Evolutionary conservation across 2,888 invertebrate genomes (phyloP), one percentile per base, ranked within the genome.

Genomic region (Cheilosia vulpina): DNA sequence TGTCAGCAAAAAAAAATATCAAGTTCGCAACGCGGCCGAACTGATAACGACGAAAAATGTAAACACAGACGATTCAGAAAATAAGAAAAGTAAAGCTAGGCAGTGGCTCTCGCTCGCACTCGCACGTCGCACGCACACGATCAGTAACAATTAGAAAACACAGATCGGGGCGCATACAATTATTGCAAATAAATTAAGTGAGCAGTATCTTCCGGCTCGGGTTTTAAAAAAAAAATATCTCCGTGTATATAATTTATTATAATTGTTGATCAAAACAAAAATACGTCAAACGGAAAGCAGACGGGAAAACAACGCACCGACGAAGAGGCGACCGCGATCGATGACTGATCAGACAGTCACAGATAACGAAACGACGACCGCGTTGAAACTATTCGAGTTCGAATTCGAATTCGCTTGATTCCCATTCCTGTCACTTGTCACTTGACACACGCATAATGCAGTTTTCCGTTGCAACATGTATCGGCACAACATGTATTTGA

Each of bases 1-100:
- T 24, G 11, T 15, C 45, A 73, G 53, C 24, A 41, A 24, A 53
- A 34, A 34, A 63, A 80, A 80, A 84, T 75, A 76, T 80, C 75
- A 80, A 84, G 80, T 84, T 84, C 68, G 84, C 45, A 58, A 47
- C 63, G 43, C 63, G 58, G 50, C 43, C 41, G 58, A 57, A 75
- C 83, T 79, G 83, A 82, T 82, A 82, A 82, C 45, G 58, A 71
- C 68, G 53, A 71, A 65, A 76, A 77, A 76, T 71, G 76, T 82
- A 82, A 82, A 82, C 81, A 65, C 55, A 76, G 57, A 50, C 47
- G 71, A 62, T 58, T 71, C 27, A 21, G 7, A 7, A 27, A 78
- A 69, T 73, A 69, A 41, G 71, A 50, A 66, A 45, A 66, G 19
- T 47, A 53, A 31, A 41, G 17, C 6, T 13, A 1, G 3, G 4